Evolutionary conservation across 2,888 invertebrate species (phyloP).

Genomic region (Pammene fasciana): DNA sequence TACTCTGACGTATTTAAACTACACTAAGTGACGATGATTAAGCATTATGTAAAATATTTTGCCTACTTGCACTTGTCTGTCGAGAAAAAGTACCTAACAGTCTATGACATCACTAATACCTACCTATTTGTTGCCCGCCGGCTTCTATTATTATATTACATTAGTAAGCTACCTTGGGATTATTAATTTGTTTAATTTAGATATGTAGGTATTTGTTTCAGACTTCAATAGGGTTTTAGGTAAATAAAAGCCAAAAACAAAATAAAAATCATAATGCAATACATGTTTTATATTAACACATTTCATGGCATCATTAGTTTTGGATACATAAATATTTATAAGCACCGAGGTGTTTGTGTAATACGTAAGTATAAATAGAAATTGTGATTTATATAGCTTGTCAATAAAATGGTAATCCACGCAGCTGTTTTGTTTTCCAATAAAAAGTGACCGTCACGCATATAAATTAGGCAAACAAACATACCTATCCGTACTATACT

Average conservation of each 20-base stretch:
- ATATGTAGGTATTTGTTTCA: constrained; percentile 10
- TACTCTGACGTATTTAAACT: neutral
- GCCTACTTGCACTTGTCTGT: neutral
- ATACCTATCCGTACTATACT: constrained; percentile 44
- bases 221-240: constrained; percentile 1
- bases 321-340: neutral
- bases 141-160: constrained; percentile 47
- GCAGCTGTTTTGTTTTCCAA: constrained; percentile 54
- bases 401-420: constrained; percentile 48
- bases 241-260: neutral
- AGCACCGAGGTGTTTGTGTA: neutral
- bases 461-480: constrained; percentile 59
- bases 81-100: neutral
- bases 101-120: constrained; percentile 33
- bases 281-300: neutral
- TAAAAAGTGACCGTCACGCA: constrained; percentile 60
- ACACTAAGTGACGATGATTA: neutral
- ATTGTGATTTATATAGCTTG: constrained; percentile 42
- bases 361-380: neutral
- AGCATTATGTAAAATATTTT: neutral
- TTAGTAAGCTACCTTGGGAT: constrained; percentile 30
- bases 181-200: constrained; percentile 39
- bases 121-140: constrained; percentile 36
- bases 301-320: neutral
- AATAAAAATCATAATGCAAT: neutral